These are phyloP conservation scores for Luehdorfia chinensis DNA, from an alignment of 1,140 invertebrate species.

Conservation along the genomic window DNA sequence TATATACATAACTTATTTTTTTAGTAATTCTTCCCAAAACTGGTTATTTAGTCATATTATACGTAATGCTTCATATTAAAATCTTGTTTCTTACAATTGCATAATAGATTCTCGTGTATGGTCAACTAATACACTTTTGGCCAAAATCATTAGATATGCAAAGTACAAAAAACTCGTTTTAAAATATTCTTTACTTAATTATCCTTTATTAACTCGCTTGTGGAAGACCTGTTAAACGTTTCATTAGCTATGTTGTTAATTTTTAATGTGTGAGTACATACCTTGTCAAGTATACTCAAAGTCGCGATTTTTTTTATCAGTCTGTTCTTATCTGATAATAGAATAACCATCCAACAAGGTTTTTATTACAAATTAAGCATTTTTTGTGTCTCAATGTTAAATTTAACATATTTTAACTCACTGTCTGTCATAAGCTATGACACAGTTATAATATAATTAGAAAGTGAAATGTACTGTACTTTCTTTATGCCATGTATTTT, in stretches of 20 bases:
- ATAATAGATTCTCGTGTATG: background rate
- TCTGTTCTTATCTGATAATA: constrained; percentile 7
- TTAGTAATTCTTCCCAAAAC: constrained; percentile 3
- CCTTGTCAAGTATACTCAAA: too few species aligned
- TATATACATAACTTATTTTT: background rate
- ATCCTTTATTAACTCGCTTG: too few species aligned
- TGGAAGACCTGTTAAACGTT: too few species aligned
- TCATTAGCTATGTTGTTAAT: too few species aligned
- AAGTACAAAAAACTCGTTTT: too few species aligned
- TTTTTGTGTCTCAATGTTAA: background rate
- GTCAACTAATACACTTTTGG: too few species aligned
- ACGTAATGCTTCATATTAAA: background rate
- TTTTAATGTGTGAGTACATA: too few species aligned
- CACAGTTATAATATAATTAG: constrained; percentile 1
- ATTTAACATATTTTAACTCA: background rate
- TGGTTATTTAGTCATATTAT: constrained; percentile 3
- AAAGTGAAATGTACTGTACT: constrained; percentile 11
- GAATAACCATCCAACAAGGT: background rate
- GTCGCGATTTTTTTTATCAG: too few species aligned
- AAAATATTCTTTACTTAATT: too few species aligned
- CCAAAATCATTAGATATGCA: too few species aligned
- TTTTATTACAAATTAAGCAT: background rate
- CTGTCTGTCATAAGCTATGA: background rate
- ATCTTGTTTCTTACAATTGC: background rate
- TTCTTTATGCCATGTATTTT: too few species aligned